Conservation (phyloP, 2,797 vertebrate species). For the Lateolabrax maculatus region DNA sequence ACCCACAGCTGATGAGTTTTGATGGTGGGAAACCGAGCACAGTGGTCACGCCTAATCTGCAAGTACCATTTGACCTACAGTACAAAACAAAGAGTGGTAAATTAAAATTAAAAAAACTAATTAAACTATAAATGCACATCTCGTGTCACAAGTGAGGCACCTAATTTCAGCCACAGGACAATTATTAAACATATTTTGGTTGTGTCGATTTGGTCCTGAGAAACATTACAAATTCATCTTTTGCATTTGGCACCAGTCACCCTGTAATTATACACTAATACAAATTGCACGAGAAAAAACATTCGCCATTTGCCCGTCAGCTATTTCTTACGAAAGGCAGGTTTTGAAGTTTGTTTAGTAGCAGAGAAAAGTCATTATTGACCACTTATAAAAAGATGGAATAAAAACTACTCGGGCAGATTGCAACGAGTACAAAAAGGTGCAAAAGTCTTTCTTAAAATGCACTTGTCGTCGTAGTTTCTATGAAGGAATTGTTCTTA, state of each 20-base stretch:
- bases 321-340: constrained; percentile 54
- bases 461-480: constrained; percentile 51
- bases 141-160: constrained; percentile 46
- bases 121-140: constrained; percentile 50
- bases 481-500: constrained; percentile 32
- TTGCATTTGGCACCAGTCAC: constrained; percentile 70
- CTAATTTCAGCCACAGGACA: constrained; percentile 56
- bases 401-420: constrained; percentile 52
- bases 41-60: constrained; percentile 33
- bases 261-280: constrained; percentile 46
- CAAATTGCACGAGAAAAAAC: constrained; percentile 68
- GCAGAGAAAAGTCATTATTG: constrained; percentile 41
- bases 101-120: constrained; percentile 7
- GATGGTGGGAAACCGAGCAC: neutral
- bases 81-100: constrained; percentile 36
- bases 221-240: constrained; percentile 60
- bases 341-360: constrained; percentile 42
- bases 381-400: constrained; percentile 60
- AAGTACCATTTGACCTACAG: constrained; percentile 45
- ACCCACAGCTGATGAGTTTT: neutral
- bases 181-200: constrained; percentile 64
- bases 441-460: constrained; percentile 48
- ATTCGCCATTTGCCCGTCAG: constrained; percentile 49
- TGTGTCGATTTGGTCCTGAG: constrained; percentile 77
- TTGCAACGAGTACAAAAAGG: constrained; percentile 65